Conservation (phyloP, 2,113 vertebrate species). For the Phylloscopus trochiloides region DNA sequence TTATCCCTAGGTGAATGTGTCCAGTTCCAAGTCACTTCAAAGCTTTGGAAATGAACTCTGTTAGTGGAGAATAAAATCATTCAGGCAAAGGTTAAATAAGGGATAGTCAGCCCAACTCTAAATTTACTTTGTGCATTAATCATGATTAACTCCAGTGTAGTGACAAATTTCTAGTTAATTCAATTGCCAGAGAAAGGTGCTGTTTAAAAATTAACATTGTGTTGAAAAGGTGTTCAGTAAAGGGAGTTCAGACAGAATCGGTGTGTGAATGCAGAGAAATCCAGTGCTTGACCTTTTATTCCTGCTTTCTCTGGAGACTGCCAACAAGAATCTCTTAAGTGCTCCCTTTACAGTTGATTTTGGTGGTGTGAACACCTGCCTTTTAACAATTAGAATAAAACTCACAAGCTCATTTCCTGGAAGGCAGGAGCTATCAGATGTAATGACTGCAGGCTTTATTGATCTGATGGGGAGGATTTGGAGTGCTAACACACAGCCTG, state of each 20-base stretch:
- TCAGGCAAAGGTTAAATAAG: neutral
- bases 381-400: conserved; percentile 29
- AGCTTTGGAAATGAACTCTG: neutral
- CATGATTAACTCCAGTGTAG: neutral
- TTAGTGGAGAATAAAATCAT: neutral
- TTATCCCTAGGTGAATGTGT: neutral
- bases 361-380: conserved; percentile 1
- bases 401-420: conserved; percentile 34
- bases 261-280: neutral
- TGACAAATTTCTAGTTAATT: neutral
- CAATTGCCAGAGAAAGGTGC: neutral
- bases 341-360: neutral
- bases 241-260: neutral
- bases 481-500: neutral
- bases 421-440: neutral
- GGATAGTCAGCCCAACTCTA: neutral
- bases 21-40: neutral
- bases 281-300: conserved; percentile 17
- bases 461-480: conserved; percentile 21
- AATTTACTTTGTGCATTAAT: neutral
- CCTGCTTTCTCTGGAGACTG: neutral
- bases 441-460: conserved; percentile 22
- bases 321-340: neutral
- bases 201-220: neutral
- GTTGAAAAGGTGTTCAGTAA: neutral